Percentiles rank a stretch among this genome's conserved stretches.
Conservation (phyloP, 2,113 vertebrate genomes). For the Lamprologus ornatipinnis region DNA sequence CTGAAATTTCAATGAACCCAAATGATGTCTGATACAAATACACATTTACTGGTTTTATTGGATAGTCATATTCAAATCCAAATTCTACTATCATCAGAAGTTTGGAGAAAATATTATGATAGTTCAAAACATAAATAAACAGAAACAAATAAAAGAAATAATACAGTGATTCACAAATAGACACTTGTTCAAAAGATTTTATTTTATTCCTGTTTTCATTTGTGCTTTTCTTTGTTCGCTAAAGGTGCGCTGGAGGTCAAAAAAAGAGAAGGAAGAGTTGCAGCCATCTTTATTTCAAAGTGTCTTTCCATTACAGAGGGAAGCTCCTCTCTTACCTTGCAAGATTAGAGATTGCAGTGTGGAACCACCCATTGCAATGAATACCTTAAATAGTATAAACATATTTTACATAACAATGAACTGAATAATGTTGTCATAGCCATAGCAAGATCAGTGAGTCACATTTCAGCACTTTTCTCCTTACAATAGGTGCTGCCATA, state of each 20-base stretch:
- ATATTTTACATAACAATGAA: neutral
- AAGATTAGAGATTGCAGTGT: neutral
- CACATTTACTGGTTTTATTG: neutral
- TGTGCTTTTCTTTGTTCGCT: neutral
- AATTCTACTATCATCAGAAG: neutral
- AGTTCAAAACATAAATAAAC: neutral
- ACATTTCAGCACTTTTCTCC: neutral
- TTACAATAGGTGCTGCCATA: neutral
- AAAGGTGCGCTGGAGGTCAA: neutral
- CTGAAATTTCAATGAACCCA: neutral
- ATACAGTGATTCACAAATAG: neutral
- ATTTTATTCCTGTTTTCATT: neutral
- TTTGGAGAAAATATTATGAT: neutral
- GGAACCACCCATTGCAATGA: neutral
- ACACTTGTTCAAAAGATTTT: fast-evolving
- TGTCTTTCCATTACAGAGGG: neutral
- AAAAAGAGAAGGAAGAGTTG: neutral
- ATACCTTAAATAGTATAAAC: neutral
- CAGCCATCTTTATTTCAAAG: neutral
- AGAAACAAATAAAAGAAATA: fast-evolving
- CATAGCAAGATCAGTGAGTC: fast-evolving
- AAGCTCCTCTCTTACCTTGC: neutral
- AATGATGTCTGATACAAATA: neutral
- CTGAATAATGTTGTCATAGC: neutral
- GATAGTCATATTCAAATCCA: neutral